Percentiles rank a stretch among this genome's conserved stretches.
phyloP scores from a whole-genome alignment of 2,888 invertebrate genomes.

The Sinelater perroti region DNA sequence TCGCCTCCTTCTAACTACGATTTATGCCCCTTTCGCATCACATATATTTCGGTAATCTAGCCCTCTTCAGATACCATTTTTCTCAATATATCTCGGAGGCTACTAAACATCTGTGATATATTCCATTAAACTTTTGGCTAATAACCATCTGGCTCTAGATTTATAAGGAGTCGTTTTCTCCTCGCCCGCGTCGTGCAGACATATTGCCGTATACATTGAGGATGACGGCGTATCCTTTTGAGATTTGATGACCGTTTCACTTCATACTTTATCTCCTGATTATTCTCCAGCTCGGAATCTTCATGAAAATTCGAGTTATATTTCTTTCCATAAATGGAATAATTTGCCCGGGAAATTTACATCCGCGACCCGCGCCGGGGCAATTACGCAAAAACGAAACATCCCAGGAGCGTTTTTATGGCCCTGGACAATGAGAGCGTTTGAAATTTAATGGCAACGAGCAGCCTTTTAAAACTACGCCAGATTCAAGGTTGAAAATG shows the following conservation, averaged over 20 bases:
- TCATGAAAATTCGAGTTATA: constrained; percentile 21
- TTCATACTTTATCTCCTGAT: constrained; percentile 30
- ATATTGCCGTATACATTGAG: constrained; percentile 34
- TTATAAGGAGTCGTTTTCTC: constrained; percentile 37
- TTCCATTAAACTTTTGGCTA: constrained; percentile 58
- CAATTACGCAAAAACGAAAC: constrained; percentile 4
- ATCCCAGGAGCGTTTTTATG: not conserved
- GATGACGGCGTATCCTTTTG: constrained; percentile 37
- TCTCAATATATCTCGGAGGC: constrained; percentile 59
- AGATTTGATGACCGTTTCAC: constrained; percentile 36
- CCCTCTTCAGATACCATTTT: constrained; percentile 60
- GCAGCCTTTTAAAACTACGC: no score
- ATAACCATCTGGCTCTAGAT: constrained; percentile 53
- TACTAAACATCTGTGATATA: constrained; percentile 60
- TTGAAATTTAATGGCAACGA: no score
- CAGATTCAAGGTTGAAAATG: no score
- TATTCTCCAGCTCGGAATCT: constrained; percentile 27
- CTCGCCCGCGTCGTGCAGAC: constrained; percentile 30
- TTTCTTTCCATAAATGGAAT: constrained; percentile 14
- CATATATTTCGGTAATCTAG: constrained; percentile 61
- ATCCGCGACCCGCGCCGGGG: not conserved
- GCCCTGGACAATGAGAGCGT: no score
- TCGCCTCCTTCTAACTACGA: constrained; percentile 54
- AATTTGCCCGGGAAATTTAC: constrained; percentile 11
- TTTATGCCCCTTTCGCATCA: constrained; percentile 59